Conservation (phyloP, 2,888 invertebrate genomes). For the Odontothrips loti region DNA sequence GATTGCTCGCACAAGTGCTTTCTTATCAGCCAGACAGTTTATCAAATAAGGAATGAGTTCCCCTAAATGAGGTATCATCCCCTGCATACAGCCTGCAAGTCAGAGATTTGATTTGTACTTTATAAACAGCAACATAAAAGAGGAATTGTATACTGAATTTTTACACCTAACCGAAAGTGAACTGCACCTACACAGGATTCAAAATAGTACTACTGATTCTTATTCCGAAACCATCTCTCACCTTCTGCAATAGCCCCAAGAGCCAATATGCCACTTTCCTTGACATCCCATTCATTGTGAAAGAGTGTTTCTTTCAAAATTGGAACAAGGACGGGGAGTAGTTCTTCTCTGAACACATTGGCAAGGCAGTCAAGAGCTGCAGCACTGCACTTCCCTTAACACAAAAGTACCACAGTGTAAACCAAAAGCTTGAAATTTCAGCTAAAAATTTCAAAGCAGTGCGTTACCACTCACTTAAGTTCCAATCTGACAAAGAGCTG, state of each 20-base stretch:
- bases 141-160: neutral
- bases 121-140: neutral
- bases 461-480: constrained; percentile 59
- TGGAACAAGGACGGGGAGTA: constrained; percentile 89
- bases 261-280: constrained; percentile 81
- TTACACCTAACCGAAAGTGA: too few species aligned
- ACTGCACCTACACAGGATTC: too few species aligned
- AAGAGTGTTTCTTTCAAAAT: constrained; percentile 95
- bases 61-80: constrained; percentile 93
- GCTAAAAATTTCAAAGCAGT: neutral
- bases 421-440: neutral
- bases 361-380: constrained; percentile 96
- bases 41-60: constrained; percentile 96
- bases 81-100: constrained; percentile 75
- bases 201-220: too few species aligned
- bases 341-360: constrained; percentile 92
- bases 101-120: constrained; percentile 3
- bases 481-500: constrained; percentile 93
- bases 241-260: constrained; percentile 67
- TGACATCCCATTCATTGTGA: constrained; percentile 93
- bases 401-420: constrained; percentile 23
- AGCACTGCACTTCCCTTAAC: constrained; percentile 84
- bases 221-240: constrained; percentile 36
- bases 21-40: constrained; percentile 85
- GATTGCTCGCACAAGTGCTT: constrained; percentile 94